Evolutionary conservation across 30 jellyfish, hydroid and myxozoan genomes (phyloP).

Genomic region (Aurelia coerulea): DNA sequence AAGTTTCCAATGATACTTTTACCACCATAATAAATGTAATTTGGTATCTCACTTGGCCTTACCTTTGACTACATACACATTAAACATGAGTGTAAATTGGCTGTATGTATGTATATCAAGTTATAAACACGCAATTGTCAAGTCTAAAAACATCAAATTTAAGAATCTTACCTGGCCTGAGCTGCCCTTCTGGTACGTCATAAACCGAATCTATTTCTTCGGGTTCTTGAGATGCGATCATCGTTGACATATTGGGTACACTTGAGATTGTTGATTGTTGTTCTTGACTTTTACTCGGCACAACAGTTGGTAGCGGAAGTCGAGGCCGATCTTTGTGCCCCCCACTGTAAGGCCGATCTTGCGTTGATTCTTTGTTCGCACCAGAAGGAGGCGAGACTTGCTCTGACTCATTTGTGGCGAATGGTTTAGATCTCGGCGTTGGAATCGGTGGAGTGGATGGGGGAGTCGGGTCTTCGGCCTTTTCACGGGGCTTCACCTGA

Average conservation of each 20-base stretch:
- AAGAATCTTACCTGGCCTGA: constrained; percentile 77
- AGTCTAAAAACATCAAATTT: background rate
- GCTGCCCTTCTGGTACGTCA: constrained; percentile 90
- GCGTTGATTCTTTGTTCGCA: constrained; percentile 16
- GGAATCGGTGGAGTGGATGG: constrained; percentile 83
- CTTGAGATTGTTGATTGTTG: background rate
- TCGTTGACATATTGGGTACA: constrained; percentile 30
- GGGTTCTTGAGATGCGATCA: constrained; percentile 55
- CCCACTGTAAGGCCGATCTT: constrained; percentile 22
- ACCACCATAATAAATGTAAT: no score
- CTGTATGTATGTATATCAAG: background rate
- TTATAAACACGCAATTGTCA: background rate
- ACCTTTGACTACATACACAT: no score
- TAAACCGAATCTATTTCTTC: constrained; percentile 78
- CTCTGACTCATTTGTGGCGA: constrained; percentile 22
- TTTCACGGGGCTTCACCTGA: constrained; percentile 55
- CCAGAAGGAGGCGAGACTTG: constrained; percentile 36
- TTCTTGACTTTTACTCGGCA: constrained; percentile 9
- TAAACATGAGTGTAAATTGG: no score
- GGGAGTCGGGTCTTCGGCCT: constrained; percentile 40
- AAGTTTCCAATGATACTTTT: no score
- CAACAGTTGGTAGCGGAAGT: constrained; percentile 53
- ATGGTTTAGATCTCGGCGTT: constrained; percentile 54
- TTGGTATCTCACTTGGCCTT: no score
- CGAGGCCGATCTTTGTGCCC: constrained; percentile 35